Evolutionary conservation across 2,888 invertebrate genomes (phyloP).

Genomic region (Arenicola marina): DNA sequence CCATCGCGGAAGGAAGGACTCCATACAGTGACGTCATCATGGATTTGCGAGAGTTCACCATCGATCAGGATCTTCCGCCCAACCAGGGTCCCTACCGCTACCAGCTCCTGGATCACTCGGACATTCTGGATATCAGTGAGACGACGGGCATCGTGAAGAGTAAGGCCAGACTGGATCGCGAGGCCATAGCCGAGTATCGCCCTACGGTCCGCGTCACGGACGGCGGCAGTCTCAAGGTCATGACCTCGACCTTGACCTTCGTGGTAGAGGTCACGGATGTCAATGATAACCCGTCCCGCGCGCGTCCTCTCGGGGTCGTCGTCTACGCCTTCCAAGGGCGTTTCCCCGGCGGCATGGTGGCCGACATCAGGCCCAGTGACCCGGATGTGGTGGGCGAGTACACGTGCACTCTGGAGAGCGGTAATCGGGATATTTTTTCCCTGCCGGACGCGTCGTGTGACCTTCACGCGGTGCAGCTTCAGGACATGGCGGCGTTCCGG

Average conservation of each 20-base stretch:
- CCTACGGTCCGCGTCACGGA: slow-evolving; percentile 85
- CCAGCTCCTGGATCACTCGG: slow-evolving; percentile 73
- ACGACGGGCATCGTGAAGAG: slow-evolving; percentile 81
- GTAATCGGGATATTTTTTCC: slow-evolving; percentile 59
- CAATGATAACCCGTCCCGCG: slow-evolving; percentile 87
- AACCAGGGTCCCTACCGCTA: slow-evolving; percentile 91
- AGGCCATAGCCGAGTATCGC: slow-evolving; percentile 75
- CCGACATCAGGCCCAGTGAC: slow-evolving; percentile 90
- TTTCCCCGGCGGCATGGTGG: slow-evolving; percentile 78
- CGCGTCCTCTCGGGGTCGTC: slow-evolving; percentile 79
- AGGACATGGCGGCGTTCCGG: slow-evolving; percentile 52
- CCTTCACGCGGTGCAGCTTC: slow-evolving; percentile 69
- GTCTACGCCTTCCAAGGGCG: slow-evolving; percentile 69
- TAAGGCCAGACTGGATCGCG: slow-evolving; percentile 80
- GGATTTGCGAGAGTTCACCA: slow-evolving; percentile 41
- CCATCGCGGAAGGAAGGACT: slow-evolving; percentile 42
- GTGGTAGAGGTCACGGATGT: slow-evolving; percentile 74
- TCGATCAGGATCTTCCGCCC: slow-evolving; percentile 84
- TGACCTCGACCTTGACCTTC: slow-evolving; percentile 80
- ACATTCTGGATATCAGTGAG: slow-evolving; percentile 74
- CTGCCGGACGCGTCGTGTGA: slow-evolving; percentile 77
- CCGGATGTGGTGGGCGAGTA: slow-evolving; percentile 88
- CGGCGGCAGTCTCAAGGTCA: slow-evolving; percentile 72
- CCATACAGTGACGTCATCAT: slow-evolving; percentile 37
- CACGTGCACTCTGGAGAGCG: slow-evolving; percentile 68